A percentile compares a stretch with the other conserved stretches of the same genome.
phyloP scores from a whole-genome alignment of 2,888 invertebrate genomes.

The Netelia fuscicornis region DNA sequence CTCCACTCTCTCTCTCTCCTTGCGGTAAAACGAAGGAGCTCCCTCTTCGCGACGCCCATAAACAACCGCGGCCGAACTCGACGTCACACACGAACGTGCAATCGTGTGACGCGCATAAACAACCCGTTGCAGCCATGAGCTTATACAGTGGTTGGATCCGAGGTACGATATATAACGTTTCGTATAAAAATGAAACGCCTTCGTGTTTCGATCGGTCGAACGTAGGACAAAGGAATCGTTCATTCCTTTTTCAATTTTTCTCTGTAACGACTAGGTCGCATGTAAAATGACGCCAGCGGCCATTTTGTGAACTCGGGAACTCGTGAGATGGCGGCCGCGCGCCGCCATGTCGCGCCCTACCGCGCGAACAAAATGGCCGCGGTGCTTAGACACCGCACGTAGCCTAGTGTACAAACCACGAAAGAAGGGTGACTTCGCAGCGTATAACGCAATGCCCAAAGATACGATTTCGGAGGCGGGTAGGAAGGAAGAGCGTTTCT shows the following conservation, averaged over 20 bases:
- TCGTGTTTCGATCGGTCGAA: not conserved
- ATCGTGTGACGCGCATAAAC: conserved; percentile 64
- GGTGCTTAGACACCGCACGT: too few relatives aligned
- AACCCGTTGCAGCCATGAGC: conserved; percentile 20
- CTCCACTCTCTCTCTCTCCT: not conserved
- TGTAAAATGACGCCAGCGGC: too few relatives aligned
- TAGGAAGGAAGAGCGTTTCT: conserved; percentile 62
- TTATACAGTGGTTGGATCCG: conserved; percentile 8
- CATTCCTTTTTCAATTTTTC: not conserved
- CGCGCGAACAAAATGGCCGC: not conserved
- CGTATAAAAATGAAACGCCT: not conserved
- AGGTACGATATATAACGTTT: not conserved
- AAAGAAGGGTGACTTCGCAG: too few relatives aligned
- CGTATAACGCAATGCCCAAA: not conserved
- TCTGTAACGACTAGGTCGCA: too few relatives aligned
- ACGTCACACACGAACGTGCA: conserved; percentile 55
- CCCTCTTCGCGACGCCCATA: conserved; percentile 57
- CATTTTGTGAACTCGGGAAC: conserved; percentile 11
- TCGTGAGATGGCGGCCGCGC: conserved; percentile 2
- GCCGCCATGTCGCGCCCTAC: not conserved
- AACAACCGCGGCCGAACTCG: conserved; percentile 51
- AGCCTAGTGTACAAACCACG: too few relatives aligned
- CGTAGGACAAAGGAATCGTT: conserved; percentile 39
- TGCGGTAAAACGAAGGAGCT: conserved; percentile 38
- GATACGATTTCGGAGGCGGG: conserved; percentile 56